Evolutionary conservation across 2,113 vertebrate species (phyloP), one percentile per base, ranked within the genome.

Genomic region (Pseudopipra pipra): DNA sequence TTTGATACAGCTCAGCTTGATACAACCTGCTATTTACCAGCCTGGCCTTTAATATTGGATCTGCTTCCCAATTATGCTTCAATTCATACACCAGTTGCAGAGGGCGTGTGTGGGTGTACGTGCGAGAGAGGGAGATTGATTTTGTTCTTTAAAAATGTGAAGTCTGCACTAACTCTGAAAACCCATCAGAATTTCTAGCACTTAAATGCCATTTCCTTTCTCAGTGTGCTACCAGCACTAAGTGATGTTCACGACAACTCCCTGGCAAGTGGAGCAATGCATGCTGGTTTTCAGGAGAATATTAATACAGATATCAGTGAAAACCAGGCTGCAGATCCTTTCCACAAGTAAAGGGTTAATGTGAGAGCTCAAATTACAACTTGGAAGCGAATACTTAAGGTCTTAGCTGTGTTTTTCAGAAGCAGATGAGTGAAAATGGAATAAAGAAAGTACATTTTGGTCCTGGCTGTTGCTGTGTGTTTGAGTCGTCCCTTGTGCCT

Each of bases 21-120:
- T 87, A 74, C 90, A 93, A 72, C 71, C 8, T 89, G 87, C 62
- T 83, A 55, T 95, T 93, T 96, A 91, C 91, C 94, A 95, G 94
- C 87, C 67, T 97, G 96, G 91, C 93, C 93, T 96, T 96, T 96
- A 91, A 71, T 95, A 80, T 59, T 49, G 72, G 71, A 87, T 95
- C 91, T 95, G 90, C 91, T 91, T 95, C 86, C 93, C 95, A 94
- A 88, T 96, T 96, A 95, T 86, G 87, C 90, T 80, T 96, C 91
- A 88, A 82, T 94, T 94, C 93, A 63, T 96, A 47, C 87, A 93
- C 86, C 95, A 95, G 91, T 96, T 96, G 95, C 93, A 93, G 92
- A 91, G 93, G 88, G 91, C 8, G 39, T 74, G 68, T 81, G 96
- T 96, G 95, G 95, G 96, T 5, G 95, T 95, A 88, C 18, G 27